Percentiles rank a stretch among this genome's conserved stretches.
Evolutionary conservation across 2,797 vertebrate species (phyloP).

Genomic region (Petrocephalus sullivani): DNA sequence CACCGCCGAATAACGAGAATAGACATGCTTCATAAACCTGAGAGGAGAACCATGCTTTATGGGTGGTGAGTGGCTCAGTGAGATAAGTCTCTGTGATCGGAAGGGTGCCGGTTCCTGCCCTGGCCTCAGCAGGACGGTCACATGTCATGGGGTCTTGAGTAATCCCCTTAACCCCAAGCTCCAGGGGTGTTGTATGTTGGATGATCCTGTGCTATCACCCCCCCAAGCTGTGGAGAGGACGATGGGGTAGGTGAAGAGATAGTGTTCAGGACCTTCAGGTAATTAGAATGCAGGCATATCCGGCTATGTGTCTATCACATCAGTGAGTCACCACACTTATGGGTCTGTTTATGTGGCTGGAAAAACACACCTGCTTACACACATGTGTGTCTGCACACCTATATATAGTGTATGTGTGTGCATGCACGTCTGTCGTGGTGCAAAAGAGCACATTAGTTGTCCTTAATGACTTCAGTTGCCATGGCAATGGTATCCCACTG

Average conservation of each 20-base stretch:
- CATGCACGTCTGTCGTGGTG: conserved; percentile 34
- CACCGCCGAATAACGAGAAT: neutral
- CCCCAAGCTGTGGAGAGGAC: no score
- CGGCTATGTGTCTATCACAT: neutral
- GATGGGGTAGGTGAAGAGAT: no score
- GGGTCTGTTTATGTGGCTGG: neutral
- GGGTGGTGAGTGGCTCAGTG: no score
- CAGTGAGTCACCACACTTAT: neutral
- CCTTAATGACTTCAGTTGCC: conserved; percentile 59
- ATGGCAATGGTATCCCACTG: conserved; percentile 56
- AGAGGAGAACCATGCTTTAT: neutral
- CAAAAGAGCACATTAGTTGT: conserved; percentile 53
- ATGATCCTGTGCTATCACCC: no score
- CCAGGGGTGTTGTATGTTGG: no score
- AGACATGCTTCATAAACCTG: neutral
- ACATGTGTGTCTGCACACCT: neutral
- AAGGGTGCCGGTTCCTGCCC: no score
- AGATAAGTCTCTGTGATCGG: no score
- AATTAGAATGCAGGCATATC: neutral
- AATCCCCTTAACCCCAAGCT: neutral
- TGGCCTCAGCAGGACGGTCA: no score
- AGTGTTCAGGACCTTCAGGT: neutral
- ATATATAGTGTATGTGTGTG: conserved; percentile 32
- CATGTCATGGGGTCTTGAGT: neutral
- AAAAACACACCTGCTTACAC: neutral